These are phyloP conservation scores for Mesocentrotus franciscanus DNA, from an alignment of 53 echinoderm and acorn worm species.

Conservation along the genomic window DNA sequence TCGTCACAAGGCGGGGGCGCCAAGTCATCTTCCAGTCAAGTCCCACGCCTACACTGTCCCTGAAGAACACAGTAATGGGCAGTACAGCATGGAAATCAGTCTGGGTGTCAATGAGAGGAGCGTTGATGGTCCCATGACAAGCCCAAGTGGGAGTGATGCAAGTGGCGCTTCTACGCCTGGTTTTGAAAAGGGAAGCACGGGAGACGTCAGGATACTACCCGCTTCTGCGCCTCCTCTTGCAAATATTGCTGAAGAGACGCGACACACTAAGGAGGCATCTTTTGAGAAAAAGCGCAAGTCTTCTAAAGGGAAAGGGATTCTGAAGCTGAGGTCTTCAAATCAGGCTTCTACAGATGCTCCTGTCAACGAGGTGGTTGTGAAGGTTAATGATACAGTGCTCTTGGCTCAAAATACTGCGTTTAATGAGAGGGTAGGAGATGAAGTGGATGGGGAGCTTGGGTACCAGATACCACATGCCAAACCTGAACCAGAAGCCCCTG, in stretches of 20 bases:
- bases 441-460: slow-evolving; percentile 1
- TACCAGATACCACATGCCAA: slow-evolving; percentile 55
- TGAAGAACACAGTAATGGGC: slow-evolving; percentile 53
- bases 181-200: slow-evolving; percentile 57
- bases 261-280: slow-evolving; percentile 64
- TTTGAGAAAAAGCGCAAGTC: slow-evolving; percentile 72
- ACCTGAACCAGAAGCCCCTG: slow-evolving; percentile 60
- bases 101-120: slow-evolving; percentile 59
- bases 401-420: slow-evolving; percentile 82
- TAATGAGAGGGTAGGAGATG: slow-evolving; percentile 80
- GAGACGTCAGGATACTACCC: slow-evolving; percentile 38
- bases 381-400: slow-evolving; percentile 74
- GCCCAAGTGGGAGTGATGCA: slow-evolving; percentile 65
- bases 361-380: slow-evolving; percentile 74
- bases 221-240: slow-evolving; percentile 24
- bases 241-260: slow-evolving; percentile 58
- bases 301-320: slow-evolving; percentile 77
- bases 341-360: slow-evolving; percentile 63
- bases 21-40: slow-evolving; percentile 44
- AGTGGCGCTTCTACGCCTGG: slow-evolving; percentile 62
- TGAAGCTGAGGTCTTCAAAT: slow-evolving; percentile 81
- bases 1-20: slow-evolving; percentile 66
- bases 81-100: slow-evolving; percentile 31
- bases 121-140: slow-evolving; percentile 55
- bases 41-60: slow-evolving; percentile 42